These are phyloP conservation scores for Drosophila atripex DNA, from an alignment of 2,888 invertebrate genomes.

Conservation along the genomic window DNA sequence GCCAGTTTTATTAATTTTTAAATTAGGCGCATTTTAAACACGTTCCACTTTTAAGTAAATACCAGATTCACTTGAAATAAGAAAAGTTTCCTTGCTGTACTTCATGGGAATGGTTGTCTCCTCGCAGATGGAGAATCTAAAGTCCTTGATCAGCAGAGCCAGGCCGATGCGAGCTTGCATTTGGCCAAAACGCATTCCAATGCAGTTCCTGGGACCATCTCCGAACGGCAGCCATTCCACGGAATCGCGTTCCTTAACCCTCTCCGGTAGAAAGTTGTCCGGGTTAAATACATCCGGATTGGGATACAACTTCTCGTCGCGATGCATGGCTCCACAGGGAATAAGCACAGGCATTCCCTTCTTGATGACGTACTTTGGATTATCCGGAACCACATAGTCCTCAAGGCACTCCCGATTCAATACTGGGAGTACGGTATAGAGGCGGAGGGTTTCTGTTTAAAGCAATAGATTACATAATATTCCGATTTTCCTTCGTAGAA, in stretches of 20 bases:
- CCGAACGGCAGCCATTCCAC: slow-evolving; percentile 81
- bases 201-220: slow-evolving; percentile 82
- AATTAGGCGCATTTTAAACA: slow-evolving; percentile 8
- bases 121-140: slow-evolving; percentile 67
- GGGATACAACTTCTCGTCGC: slow-evolving; percentile 86
- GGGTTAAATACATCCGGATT: slow-evolving; percentile 87
- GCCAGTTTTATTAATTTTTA: not conserved
- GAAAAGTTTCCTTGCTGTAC: slow-evolving; percentile 47
- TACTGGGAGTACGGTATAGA: slow-evolving; percentile 85
- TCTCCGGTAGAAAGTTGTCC: slow-evolving; percentile 86
- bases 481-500: rapidly evolving
- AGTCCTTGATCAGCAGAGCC: slow-evolving; percentile 69
- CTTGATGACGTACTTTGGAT: slow-evolving; percentile 84
- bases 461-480: rapidly evolving
- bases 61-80: slow-evolving; percentile 62
- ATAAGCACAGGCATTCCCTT: slow-evolving; percentile 85
- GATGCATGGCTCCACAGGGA: slow-evolving; percentile 86
- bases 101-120: slow-evolving; percentile 74
- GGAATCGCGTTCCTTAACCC: slow-evolving; percentile 84
- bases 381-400: slow-evolving; percentile 84
- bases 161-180: slow-evolving; percentile 80
- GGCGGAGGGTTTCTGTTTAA: slow-evolving; percentile 84
- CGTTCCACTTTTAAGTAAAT: slow-evolving; percentile 62
- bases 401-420: slow-evolving; percentile 85
- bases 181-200: slow-evolving; percentile 81